Conservation (phyloP, 2,797 vertebrate genomes). For the Chrosomus eos region DNA sequence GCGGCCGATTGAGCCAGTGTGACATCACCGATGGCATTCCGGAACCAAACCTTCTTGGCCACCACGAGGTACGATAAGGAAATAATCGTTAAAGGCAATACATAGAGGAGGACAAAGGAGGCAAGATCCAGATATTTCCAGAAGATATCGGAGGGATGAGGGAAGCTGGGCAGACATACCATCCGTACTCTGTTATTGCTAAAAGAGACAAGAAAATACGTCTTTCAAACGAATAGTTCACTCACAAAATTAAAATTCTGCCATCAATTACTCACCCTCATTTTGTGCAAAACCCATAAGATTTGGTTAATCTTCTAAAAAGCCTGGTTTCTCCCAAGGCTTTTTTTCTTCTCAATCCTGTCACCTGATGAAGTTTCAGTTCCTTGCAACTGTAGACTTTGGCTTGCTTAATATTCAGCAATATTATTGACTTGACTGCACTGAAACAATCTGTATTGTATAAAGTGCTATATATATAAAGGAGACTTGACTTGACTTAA, state of each 20-base stretch:
- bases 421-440: too few relatives aligned
- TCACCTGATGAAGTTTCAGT: too few relatives aligned
- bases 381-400: too few relatives aligned
- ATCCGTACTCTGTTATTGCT: conserved; percentile 77
- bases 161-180: conserved; percentile 82
- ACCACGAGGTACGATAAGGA: conserved; percentile 78
- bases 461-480: neutral
- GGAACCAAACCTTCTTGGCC: conserved; percentile 84
- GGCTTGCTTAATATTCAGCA: too few relatives aligned
- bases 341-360: too few relatives aligned
- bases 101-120: conserved; percentile 82
- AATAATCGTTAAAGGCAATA: conserved; percentile 82
- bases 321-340: neutral
- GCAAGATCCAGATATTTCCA: conserved; percentile 86
- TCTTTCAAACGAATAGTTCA: neutral
- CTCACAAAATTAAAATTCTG: neutral
- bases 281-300: neutral
- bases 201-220: conserved; percentile 63
- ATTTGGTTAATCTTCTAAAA: neutral
- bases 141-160: conserved; percentile 81
- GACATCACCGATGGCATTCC: conserved; percentile 79
- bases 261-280: neutral
- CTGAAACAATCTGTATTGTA: too few relatives aligned
- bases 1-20: conserved; percentile 80
- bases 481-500: neutral